A percentile compares a stretch with the other conserved stretches of the same genome.
Evolutionary conservation across 2,113 vertebrate genomes (phyloP).

Genomic region (Argyrosomus japonicus): DNA sequence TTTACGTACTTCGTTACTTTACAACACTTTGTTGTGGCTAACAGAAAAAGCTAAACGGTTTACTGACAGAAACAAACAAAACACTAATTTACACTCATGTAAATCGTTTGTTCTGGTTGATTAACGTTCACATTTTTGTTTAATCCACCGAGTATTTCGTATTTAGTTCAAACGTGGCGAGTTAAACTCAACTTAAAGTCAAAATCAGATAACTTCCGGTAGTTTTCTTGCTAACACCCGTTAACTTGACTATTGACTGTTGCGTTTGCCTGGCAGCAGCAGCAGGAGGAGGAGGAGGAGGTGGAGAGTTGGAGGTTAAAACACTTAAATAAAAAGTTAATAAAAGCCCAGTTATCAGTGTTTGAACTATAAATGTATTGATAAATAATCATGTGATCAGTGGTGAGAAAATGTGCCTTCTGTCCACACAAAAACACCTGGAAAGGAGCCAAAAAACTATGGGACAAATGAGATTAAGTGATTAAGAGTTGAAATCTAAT

Average conservation of each 20-base stretch:
- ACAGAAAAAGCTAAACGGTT: too few relatives aligned
- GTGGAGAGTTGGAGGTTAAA: neutral
- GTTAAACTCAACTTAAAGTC: too few relatives aligned
- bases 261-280: neutral
- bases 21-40: too few relatives aligned
- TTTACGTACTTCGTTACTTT: too few relatives aligned
- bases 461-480: slow-evolving; percentile 68
- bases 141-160: too few relatives aligned
- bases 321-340: neutral
- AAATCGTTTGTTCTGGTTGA: too few relatives aligned
- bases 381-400: slow-evolving; percentile 21
- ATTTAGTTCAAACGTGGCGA: too few relatives aligned
- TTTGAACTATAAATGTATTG: neutral
- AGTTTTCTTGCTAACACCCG: neutral
- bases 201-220: slow-evolving; percentile 29
- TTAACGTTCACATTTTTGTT: too few relatives aligned
- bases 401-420: neutral
- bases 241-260: neutral
- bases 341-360: neutral
- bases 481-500: slow-evolving; percentile 61
- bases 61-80: too few relatives aligned
- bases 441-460: slow-evolving; percentile 42
- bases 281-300: too few relatives aligned
- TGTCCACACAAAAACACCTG: slow-evolving; percentile 5
- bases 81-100: too few relatives aligned